Evolutionary conservation across 2,888 invertebrate genomes (phyloP).

Genomic region (Fabriciana adippe): DNA sequence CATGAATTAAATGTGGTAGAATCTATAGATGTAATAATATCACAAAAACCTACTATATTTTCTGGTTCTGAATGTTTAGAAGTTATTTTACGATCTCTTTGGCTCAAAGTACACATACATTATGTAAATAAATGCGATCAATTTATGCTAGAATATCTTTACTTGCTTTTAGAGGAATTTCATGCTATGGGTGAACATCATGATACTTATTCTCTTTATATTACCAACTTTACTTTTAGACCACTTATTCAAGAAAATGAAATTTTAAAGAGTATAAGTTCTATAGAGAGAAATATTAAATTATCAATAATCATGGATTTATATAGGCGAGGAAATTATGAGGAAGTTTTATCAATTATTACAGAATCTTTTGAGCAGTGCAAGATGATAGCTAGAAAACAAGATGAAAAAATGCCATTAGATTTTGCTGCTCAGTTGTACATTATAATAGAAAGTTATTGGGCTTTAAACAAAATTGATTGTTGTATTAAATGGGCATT

Average conservation of each 20-base stretch:
- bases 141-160: slow-evolving; percentile 68
- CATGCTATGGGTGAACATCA: slow-evolving; percentile 70
- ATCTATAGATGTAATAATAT: slow-evolving; percentile 63
- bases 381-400: slow-evolving; percentile 65
- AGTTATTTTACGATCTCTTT: slow-evolving; percentile 64
- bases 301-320: slow-evolving; percentile 85
- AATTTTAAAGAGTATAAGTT: slow-evolving; percentile 63
- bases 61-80: slow-evolving; percentile 61
- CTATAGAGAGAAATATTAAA: slow-evolving; percentile 76
- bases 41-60: slow-evolving; percentile 66
- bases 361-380: slow-evolving; percentile 85
- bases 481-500: slow-evolving; percentile 91
- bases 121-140: slow-evolving; percentile 69
- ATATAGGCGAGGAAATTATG: slow-evolving; percentile 84
- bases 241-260: slow-evolving; percentile 63
- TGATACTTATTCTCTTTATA: slow-evolving; percentile 57
- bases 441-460: slow-evolving; percentile 85
- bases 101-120: slow-evolving; percentile 72
- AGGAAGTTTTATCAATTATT: slow-evolving; percentile 85
- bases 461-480: slow-evolving; percentile 82
- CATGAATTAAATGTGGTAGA: slow-evolving; percentile 65
- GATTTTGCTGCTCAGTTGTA: slow-evolving; percentile 83
- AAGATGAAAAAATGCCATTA: slow-evolving; percentile 73
- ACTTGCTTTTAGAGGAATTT: slow-evolving; percentile 71
- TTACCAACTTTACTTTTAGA: slow-evolving; percentile 69